phyloP scores from a whole-genome alignment of 2,888 invertebrate genomes.

The Rhimphoctona megacephalus region DNA sequence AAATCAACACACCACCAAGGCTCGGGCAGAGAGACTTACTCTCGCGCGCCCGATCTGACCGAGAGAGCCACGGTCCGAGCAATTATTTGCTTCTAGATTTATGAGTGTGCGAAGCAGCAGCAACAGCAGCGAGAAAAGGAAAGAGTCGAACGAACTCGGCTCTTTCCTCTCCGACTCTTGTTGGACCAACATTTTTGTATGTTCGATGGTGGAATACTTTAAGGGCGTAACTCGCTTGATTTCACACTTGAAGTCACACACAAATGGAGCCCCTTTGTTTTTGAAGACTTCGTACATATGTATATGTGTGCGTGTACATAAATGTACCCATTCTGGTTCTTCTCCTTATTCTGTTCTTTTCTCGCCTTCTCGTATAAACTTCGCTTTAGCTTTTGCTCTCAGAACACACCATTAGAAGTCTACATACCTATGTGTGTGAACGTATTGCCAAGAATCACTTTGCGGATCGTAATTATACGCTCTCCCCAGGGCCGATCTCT shows the following conservation, averaged over 20 bases:
- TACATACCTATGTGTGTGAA: background rate
- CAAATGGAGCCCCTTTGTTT: background rate
- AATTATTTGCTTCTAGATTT: slow-evolving; percentile 84
- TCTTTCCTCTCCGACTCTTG: slow-evolving; percentile 19
- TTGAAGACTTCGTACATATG: background rate
- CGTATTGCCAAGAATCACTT: slow-evolving; percentile 79
- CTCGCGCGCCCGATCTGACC: slow-evolving; percentile 76
- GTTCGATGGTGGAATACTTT: background rate
- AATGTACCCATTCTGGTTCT: background rate
- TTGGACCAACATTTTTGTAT: slow-evolving; percentile 47
- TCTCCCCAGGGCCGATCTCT: slow-evolving; percentile 77
- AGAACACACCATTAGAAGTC: slow-evolving; percentile 17
- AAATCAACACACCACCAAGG: slow-evolving; percentile 80
- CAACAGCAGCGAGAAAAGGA: slow-evolving; percentile 61
- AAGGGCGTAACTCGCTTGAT: background rate
- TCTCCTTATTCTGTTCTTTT: slow-evolving; percentile 37
- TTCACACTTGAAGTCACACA: background rate
- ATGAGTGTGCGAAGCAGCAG: slow-evolving; percentile 79
- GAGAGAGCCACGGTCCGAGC: slow-evolving; percentile 77
- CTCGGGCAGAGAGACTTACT: slow-evolving; percentile 43
- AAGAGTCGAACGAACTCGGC: slow-evolving; percentile 64
- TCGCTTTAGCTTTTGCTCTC: slow-evolving; percentile 47
- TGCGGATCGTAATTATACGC: slow-evolving; percentile 81
- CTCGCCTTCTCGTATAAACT: slow-evolving; percentile 48
- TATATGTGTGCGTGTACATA: too few species aligned